Conservation (phyloP, 2,113 vertebrate species). For the Eurystomus gularis region DNA sequence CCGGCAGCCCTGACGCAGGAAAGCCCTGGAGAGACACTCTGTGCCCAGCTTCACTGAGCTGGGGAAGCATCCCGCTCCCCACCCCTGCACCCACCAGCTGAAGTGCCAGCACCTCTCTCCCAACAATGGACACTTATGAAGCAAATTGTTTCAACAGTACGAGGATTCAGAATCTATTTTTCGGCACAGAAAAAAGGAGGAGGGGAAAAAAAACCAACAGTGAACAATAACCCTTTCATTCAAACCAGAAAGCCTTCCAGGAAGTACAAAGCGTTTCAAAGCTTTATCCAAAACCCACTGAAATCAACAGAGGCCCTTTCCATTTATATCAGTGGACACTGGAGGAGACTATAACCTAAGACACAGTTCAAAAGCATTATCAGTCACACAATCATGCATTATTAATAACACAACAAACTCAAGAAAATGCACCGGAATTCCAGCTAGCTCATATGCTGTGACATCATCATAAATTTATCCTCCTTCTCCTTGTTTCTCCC, state of each 20-base stretch:
- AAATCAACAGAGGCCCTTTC: not conserved
- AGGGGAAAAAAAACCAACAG: not conserved
- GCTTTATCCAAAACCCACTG: not conserved
- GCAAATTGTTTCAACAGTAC: slow-evolving; percentile 17
- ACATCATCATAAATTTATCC: not conserved
- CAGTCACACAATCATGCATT: not conserved
- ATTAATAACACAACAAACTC: slow-evolving; percentile 33
- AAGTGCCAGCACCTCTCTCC: not conserved
- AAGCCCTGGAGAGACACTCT: not conserved
- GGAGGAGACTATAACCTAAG: not conserved
- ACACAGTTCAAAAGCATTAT: not conserved
- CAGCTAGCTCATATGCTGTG: not conserved
- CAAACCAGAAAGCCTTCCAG: slow-evolving; percentile 16
- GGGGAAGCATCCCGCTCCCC: slow-evolving; percentile 14
- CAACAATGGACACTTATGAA: slow-evolving; percentile 26
- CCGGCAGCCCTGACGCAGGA: not conserved
- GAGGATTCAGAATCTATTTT: slow-evolving; percentile 34
- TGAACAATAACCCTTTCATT: slow-evolving; percentile 56
- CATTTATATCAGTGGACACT: not conserved
- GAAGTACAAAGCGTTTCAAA: slow-evolving; percentile 16
- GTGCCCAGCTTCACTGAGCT: not conserved
- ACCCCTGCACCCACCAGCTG: slow-evolving; percentile 28
- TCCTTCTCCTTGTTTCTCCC: not conserved
- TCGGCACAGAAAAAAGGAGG: slow-evolving; percentile 8
- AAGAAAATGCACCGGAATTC: not conserved